Base-by-base conservation (phyloP, 2,113 vertebrate genomes). In the Orthonyx spaldingii region DNA sequence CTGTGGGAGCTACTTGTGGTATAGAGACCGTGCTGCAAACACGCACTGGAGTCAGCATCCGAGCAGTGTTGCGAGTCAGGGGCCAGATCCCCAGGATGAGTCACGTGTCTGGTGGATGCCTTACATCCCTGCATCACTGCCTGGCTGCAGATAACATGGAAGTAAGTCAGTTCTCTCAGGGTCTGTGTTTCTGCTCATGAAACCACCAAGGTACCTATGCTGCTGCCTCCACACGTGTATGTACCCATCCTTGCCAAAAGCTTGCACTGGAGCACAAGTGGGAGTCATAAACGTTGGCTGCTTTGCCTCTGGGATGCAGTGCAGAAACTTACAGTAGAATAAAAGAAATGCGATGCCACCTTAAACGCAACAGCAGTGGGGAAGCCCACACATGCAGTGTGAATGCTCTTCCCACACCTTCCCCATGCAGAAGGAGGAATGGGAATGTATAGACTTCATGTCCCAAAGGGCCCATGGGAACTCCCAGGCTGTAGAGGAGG, bases 181-280 rank as follows among this genome's bases (percentile, higher is more conserved):
- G 33, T n/a, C 33, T 7, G 1, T 47, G n/a, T 44, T 79, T 72
- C 13, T 0, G 1, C 11, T 49, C 5, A 10, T 37, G 81, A 89
- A 79, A 70, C 60, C 30, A 11, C 4, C 0, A 1, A 49, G 23
- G 12, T 77, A 65, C 35, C 42, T 59, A 18, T 0, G 2, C 41
- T 79, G 35, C 11, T 1, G 4, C 28, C 37, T 53, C 46, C 33
- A 28, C 55, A 37, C 0, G 0, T 27, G 11, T 9, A 9, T 9
- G 5, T 7, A 30, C 3, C 9, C 39, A 50, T 18, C 57, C 61
- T 66, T 19, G 11, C 44, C 70, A 68, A 30, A 41, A 72, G 33
- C 35, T 47, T 74, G 52, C 2, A 2, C 20, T 49, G 56, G 21
- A 72, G 23, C 28, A 15, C 49, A 41, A 64, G 41, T 21, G n/a